Evolutionary conservation across 35 echinoderm and acorn worm species (phyloP).

Genomic region (Nesometra sesokonis): DNA sequence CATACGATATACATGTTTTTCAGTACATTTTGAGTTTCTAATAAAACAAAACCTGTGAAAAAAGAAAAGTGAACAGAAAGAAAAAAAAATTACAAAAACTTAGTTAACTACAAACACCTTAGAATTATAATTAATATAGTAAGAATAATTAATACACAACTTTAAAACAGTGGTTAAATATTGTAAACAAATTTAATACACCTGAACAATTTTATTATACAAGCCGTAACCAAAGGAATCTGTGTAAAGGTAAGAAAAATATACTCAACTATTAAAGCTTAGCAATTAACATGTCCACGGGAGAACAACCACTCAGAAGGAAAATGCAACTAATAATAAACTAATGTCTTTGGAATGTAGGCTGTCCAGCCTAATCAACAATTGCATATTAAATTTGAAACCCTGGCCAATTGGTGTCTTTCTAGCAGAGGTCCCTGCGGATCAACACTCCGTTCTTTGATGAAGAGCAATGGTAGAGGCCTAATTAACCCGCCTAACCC

Average conservation of each 20-base stretch:
- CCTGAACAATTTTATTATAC: too few species aligned
- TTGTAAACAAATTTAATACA: too few species aligned
- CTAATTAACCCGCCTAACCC: neutral
- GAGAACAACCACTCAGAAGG: neutral
- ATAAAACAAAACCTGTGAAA: too few species aligned
- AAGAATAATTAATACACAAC: too few species aligned
- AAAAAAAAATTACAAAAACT: too few species aligned
- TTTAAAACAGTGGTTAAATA: too few species aligned
- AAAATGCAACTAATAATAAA: neutral
- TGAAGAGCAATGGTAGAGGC: neutral
- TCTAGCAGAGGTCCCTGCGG: neutral
- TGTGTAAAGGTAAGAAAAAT: neutral
- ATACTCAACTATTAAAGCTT: neutral
- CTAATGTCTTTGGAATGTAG: neutral
- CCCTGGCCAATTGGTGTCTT: neutral
- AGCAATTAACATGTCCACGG: neutral
- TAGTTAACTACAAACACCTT: too few species aligned
- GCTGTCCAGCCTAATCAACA: neutral
- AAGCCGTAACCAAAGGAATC: neutral
- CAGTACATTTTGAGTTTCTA: too few species aligned
- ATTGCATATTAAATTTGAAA: constrained; percentile 1
- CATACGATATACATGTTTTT: too few species aligned
- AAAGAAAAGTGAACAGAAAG: too few species aligned
- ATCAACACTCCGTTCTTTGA: neutral
- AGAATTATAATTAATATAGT: too few species aligned